Evolutionary conservation across 2,113 vertebrate species (phyloP).

Genomic region (Petrocephalus zakoni): DNA sequence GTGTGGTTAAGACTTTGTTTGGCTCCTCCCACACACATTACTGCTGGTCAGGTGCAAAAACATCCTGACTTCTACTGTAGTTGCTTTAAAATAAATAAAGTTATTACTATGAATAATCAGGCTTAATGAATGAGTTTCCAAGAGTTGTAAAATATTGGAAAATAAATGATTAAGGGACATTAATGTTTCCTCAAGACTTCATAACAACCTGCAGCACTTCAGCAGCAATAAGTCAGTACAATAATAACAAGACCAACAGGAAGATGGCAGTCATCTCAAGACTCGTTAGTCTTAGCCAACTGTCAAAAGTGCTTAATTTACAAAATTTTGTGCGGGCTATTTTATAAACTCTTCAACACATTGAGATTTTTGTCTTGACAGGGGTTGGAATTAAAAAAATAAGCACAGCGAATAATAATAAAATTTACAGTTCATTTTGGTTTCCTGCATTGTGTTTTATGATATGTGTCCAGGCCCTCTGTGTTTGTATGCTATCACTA

Average conservation of each 20-base stretch:
- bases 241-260: neutral
- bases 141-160: neutral
- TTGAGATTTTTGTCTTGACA: slow-evolving; percentile 3
- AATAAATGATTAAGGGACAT: neutral
- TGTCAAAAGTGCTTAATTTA: neutral
- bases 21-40: neutral
- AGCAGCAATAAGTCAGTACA: neutral
- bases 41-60: neutral
- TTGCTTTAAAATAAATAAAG: neutral
- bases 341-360: slow-evolving; percentile 2
- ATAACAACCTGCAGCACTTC: neutral
- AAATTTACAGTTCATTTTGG: slow-evolving; percentile 2
- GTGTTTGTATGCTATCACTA: neutral
- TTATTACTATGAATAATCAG: neutral
- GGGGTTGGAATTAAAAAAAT: neutral
- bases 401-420: neutral
- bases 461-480: neutral
- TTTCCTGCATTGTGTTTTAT: neutral
- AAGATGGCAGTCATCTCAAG: neutral
- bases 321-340: neutral
- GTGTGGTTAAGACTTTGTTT: neutral
- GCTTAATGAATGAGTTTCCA: neutral
- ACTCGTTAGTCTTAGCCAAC: neutral
- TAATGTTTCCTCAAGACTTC: neutral
- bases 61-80: neutral